phyloP scores from a whole-genome alignment of 2,888 invertebrate genomes.

The Amiota minor region DNA sequence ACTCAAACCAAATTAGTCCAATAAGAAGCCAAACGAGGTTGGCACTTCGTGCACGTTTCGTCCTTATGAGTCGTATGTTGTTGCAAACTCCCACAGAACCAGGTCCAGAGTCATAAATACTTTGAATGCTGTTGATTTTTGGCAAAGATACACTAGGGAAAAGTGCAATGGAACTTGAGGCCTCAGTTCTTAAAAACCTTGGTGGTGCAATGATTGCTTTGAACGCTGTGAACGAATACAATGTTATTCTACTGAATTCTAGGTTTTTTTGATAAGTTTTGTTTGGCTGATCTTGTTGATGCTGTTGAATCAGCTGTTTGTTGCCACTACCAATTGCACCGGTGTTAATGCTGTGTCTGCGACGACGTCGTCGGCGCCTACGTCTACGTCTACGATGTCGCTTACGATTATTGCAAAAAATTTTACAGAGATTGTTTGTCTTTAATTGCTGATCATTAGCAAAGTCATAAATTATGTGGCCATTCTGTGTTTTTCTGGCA shows the following conservation, averaged over 20 bases:
- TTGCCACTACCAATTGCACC: conserved; percentile 19
- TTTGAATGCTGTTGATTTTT: background rate
- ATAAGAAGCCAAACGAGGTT: conserved; percentile 70
- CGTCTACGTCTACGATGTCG: conserved; percentile 51
- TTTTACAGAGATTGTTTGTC: conserved; percentile 56
- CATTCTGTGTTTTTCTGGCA: conserved; percentile 43
- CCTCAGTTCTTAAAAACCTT: background rate
- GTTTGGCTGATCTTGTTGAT: conserved; percentile 17
- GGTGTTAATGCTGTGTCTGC: conserved; percentile 38
- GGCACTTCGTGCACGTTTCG: conserved; percentile 42
- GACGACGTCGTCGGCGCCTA: conserved; percentile 54
- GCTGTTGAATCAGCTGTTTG: conserved; percentile 33
- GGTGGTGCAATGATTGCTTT: conserved; percentile 41
- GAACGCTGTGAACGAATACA: conserved; percentile 43
- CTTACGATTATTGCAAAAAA: conserved; percentile 57
- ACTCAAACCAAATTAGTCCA: conserved; percentile 70
- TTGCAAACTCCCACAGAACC: conserved; percentile 44
- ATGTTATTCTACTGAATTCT: conserved; percentile 23
- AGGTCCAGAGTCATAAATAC: background rate
- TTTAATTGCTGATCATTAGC: conserved; percentile 59
- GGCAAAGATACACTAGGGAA: no score
- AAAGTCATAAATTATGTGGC: conserved; percentile 51
- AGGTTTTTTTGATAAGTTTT: background rate
- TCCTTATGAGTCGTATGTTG: conserved; percentile 40
- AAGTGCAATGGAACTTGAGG: background rate